A percentile compares a stretch with the other conserved stretches of the same genome.
phyloP scores from a whole-genome alignment of 1,140 invertebrate species.

The Eupristina koningsbergeri region DNA sequence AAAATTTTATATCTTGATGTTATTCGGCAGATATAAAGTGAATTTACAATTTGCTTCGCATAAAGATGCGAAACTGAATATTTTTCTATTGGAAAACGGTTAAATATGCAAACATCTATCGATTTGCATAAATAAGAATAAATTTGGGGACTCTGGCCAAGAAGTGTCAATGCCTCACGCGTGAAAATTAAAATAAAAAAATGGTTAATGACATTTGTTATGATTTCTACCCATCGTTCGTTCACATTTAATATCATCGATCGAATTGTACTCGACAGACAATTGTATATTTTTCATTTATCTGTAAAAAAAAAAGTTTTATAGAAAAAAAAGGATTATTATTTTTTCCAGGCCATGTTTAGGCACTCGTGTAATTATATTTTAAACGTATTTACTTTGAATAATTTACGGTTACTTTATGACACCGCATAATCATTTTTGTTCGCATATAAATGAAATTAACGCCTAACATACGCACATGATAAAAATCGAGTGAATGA shows the following conservation, averaged over 20 bases:
- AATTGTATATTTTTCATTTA: neutral
- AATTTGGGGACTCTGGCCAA: neutral
- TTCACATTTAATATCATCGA: neutral
- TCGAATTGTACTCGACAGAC: conserved; percentile 27
- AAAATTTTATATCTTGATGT: no score
- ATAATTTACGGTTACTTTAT: conserved; percentile 30
- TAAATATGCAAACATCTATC: neutral
- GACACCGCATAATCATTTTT: conserved; percentile 10
- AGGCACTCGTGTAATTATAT: conserved; percentile 38
- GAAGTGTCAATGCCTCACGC: conserved; percentile 31
- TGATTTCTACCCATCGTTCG: neutral
- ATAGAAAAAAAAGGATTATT: neutral
- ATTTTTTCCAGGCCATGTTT: conserved; percentile 3
- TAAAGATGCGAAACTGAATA: no score
- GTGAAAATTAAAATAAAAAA: conserved; percentile 16
- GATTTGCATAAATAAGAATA: conserved; percentile 30
- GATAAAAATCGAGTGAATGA: conserved; percentile 12
- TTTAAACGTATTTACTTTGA: conserved; percentile 25
- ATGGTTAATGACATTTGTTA: conserved; percentile 18
- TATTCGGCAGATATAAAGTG: no score
- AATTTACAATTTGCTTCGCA: no score
- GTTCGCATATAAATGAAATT: neutral
- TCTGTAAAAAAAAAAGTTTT: neutral
- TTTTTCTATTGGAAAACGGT: neutral
- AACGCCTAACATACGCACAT: neutral